Evolutionary conservation across 2,888 invertebrate species (phyloP), one percentile per base, ranked within the genome.

Genomic region (Herminia tarsipennalis): DNA sequence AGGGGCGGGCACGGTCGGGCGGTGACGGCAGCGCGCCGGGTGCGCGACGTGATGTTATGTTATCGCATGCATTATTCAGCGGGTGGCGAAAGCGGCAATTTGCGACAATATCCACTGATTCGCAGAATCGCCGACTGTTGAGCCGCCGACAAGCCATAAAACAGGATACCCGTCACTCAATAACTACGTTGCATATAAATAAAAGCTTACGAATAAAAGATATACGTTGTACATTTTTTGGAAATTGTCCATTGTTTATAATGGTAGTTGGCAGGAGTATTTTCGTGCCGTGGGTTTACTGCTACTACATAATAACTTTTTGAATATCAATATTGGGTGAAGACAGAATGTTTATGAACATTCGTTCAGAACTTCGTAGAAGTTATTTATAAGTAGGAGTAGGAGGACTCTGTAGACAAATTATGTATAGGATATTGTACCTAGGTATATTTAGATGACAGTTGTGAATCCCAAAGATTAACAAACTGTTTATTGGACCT

Each of bases 41-140:
- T 70, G 74, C 76, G 76, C 78, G 78, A 87, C 85, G 89, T 89
- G 89, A 87, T 83, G 86, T 83, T 86, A 89, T 89, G 88, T 83
- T 88, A 86, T 86, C 87, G 80, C 87, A 90, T 90, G 86, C 86
- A 90, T 90, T 87, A 91, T 91, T 89, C 90, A 91, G 79, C 81
- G 81, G 80, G 83, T 81, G 88, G 89, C 88, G 90, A 91, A 90
- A 91, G 90, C 90, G 85, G 88, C 87, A 88, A 89, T 90, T 89
- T 90, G 90, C 88, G 89, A 88, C 90, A 88, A 86, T 90, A 90
- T 90, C 88, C 89, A 88, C 81, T 73, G 87, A 81, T 89, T 90
- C 90, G 83, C 80, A 81, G 91, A 89, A 89, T 71, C 75, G 79
- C 72, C 78, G 81, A 85, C 82, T 86, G 83, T 82, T 77, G 77